A percentile compares a stretch with the other conserved stretches of the same genome.
phyloP scores from a whole-genome alignment of 2,888 invertebrate species.

The Agriopis aurantiaria region DNA sequence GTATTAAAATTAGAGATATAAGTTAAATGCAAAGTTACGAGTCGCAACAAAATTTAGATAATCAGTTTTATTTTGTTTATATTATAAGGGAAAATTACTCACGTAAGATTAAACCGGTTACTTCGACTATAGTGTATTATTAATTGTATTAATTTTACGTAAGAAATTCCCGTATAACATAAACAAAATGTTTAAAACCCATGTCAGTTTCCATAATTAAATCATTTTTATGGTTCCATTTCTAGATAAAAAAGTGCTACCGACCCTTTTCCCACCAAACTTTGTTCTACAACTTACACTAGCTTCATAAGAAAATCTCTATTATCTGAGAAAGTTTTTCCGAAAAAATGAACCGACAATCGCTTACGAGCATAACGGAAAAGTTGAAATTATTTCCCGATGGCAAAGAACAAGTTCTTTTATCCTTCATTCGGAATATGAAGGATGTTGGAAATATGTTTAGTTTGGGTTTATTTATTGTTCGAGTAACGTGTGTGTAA shows the following conservation, averaged over 20 bases:
- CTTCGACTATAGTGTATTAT: no score
- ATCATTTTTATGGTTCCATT: not conserved
- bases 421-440: slow-evolving; percentile 25
- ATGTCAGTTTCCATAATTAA: no score
- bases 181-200: no score
- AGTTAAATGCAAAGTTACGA: no score
- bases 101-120: no score
- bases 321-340: slow-evolving; percentile 12
- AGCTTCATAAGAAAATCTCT: slow-evolving; percentile 22
- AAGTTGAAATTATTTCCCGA: slow-evolving; percentile 35
- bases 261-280: not conserved
- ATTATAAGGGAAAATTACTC: no score
- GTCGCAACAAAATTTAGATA: no score
- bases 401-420: slow-evolving; percentile 38
- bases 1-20: no score
- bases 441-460: slow-evolving; percentile 6
- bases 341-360: slow-evolving; percentile 26
- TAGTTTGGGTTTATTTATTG: slow-evolving; percentile 8
- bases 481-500: slow-evolving; percentile 13
- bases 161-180: no score
- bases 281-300: slow-evolving; percentile 8
- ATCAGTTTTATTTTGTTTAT: no score
- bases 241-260: not conserved
- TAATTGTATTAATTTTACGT: no score
- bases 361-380: slow-evolving; percentile 23